Evolutionary conservation across 1,140 invertebrate species (phyloP), one percentile per base, ranked within the genome.

Genomic region (Platyura marginata): DNA sequence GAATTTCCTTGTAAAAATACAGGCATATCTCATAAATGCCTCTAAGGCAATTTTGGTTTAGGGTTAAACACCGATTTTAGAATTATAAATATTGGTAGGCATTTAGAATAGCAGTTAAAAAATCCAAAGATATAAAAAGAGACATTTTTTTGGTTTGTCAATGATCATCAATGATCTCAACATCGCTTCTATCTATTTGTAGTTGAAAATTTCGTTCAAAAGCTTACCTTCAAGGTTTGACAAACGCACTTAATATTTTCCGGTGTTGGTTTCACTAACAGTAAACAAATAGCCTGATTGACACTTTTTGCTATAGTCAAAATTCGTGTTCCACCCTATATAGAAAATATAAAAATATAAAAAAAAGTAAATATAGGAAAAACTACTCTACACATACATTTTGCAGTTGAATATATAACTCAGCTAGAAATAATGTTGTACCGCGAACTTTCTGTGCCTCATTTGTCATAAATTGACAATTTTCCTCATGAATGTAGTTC

Each of bases 171-270:
- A n/a, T n/a, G n/a, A n/a, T n/a, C n/a, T n/a, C n/a, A n/a, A n/a
- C n/a, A n/a, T n/a, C n/a, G n/a, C n/a, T n/a, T n/a, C n/a, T n/a
- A n/a, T n/a, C n/a, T n/a, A n/a, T n/a, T n/a, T n/a, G n/a, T n/a
- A n/a, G n/a, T n/a, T n/a, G n/a, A n/a, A n/a, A n/a, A n/a, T n/a
- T n/a, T n/a, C n/a, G n/a, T n/a, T n/a, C n/a, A n/a, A n/a, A n/a
- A n/a, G n/a, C 35, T 42, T 54, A 64, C 63, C 52, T 72, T 72
- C 8, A 72, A 47, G 22, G 66, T 63, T 56, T 70, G 66, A 49
- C 68, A 70, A 42, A 66, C 61, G 51, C 64, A 69, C 46, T 70
- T 70, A 2, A 68, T 53, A 56, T 68, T 67, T 21, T 67, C 66
- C 36, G 55, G 45, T 2, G 35, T n/a, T 3, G 43, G 10, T 13